phyloP scores from a whole-genome alignment of 1,140 invertebrate genomes.

The Cyclargus thomasi region DNA sequence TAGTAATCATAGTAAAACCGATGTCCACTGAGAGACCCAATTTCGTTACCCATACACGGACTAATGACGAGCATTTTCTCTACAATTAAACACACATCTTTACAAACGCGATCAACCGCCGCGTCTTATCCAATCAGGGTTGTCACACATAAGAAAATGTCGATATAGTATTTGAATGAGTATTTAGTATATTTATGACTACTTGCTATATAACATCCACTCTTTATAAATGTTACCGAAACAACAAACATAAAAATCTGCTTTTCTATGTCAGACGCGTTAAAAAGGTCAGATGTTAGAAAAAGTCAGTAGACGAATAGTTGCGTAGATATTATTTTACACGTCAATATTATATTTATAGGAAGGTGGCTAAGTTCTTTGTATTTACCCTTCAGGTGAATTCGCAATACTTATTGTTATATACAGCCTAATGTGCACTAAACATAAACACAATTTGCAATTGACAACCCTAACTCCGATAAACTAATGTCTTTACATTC shows the following conservation, averaged over 20 bases:
- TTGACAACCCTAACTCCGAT: not conserved
- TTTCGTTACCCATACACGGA: not conserved
- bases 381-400: not conserved
- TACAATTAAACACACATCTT: not conserved
- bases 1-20: not conserved
- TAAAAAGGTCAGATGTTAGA: too few relatives aligned
- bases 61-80: constrained; percentile 2
- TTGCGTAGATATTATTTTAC: not conserved
- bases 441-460: not conserved
- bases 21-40: not conserved
- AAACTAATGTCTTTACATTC: not conserved
- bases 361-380: not conserved
- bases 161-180: not conserved
- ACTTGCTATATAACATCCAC: not conserved
- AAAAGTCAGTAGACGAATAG: too few relatives aligned
- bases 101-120: not conserved
- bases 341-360: too few relatives aligned
- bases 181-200: not conserved
- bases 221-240: too few relatives aligned
- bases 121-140: not conserved
- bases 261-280: too few relatives aligned
- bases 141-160: not conserved
- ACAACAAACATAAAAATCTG: too few relatives aligned
- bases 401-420: not conserved
- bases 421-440: not conserved